Evolutionary conservation across 2,113 vertebrate species (phyloP), one percentile per base, ranked within the genome.

Genomic region (Silurus asotus): DNA sequence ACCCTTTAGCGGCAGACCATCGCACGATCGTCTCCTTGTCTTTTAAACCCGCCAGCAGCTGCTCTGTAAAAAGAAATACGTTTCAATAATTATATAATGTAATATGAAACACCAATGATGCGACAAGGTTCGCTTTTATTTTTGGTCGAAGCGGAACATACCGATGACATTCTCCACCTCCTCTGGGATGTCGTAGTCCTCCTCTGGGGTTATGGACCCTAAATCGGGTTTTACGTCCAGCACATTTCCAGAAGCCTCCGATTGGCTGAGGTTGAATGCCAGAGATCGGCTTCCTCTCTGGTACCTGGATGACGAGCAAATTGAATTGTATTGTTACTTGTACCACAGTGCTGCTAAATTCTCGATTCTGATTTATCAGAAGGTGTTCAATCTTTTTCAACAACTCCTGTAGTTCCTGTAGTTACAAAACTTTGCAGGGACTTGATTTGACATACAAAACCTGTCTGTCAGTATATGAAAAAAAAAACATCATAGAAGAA

Each of bases 1-100:
- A 99, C 98, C 98, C 98, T 91, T 99, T 99, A 83, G 97, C 98
- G 53, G 97, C 97, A 92, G 98, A 99, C 98, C 98, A 99, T 76
- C 98, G 96, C 75, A 99, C 98, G 1, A 98, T 94, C 0, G 97
- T 98, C 91, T 99, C 97, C 88, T 96, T 98, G 94, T 99, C 98
- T 91, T 99, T 99, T 90, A 99, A 91, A 64, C 97, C 98, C 61
- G 96, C 91, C 92, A 99, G 90, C 76, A 99, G 94, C 92, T 97
- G 94, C 85, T 98, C 98, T 99, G 94, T 51, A 92, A 92, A 37
- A 89, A 89, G 14, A 23, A 45, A 78, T 37, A 37, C 2, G 37
- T 37, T 37, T 37, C 37, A 37, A 37, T 56, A 56, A 56, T 9
- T 56, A 56, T 9, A 56, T 56, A 56, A 56, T 56, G 55, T 56